phyloP scores from a whole-genome alignment of 2,888 invertebrate species.

The Encarsia formosa region DNA sequence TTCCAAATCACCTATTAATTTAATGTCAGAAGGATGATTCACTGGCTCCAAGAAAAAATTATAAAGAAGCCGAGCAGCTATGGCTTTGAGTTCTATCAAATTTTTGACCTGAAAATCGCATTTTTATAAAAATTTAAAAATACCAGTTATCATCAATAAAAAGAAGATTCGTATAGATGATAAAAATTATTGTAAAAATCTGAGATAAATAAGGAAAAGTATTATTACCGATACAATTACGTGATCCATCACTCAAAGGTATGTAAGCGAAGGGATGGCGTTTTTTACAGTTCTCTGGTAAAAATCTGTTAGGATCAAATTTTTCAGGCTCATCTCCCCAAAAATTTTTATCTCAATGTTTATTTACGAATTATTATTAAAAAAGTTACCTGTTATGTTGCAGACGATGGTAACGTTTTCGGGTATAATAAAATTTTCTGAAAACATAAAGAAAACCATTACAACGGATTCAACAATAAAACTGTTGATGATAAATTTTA shows the following conservation, averaged over 20 bases:
- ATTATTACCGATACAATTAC: constrained; percentile 43
- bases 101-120: constrained; percentile 14
- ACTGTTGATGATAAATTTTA: background rate
- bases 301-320: constrained; percentile 52
- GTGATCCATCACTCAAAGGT: constrained; percentile 6
- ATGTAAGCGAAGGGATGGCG: constrained; percentile 62
- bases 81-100: constrained; percentile 26
- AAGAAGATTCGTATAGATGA: too few species aligned
- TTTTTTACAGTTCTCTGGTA: constrained; percentile 51
- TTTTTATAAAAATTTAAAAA: too few species aligned
- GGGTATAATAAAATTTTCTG: constrained; percentile 54
- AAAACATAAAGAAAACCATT: constrained; percentile 4
- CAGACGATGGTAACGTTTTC: constrained; percentile 47
- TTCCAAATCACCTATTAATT: constrained; percentile 18
- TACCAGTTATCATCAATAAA: too few species aligned
- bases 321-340: constrained; percentile 59
- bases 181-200: too few species aligned
- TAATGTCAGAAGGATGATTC: constrained; percentile 19
- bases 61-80: constrained; percentile 26
- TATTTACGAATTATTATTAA: constrained; percentile 57
- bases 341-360: constrained; percentile 61
- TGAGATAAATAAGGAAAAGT: too few species aligned
- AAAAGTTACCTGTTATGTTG: constrained; percentile 59
- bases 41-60: constrained; percentile 30
- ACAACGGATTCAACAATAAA: background rate